Evolutionary conservation across 2,888 invertebrate species (phyloP), one percentile per base, ranked within the genome.

Genomic region (Phortica okadai): DNA sequence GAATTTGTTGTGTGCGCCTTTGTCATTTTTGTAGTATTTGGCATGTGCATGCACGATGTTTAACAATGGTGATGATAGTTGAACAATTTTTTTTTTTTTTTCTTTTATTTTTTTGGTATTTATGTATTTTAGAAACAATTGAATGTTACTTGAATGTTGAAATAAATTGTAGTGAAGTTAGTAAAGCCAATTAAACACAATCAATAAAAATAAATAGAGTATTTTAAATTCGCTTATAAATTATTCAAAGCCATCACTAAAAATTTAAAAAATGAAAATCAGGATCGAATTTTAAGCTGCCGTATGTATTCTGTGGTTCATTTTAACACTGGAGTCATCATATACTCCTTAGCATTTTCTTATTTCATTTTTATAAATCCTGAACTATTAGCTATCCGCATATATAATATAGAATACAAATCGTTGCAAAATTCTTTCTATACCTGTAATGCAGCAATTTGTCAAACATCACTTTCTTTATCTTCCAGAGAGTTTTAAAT

Each of bases 31-130:
- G 50, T 14, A 50, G 50, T 50, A 50, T 50, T 50, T 62, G 62
- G 25, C 62, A 62, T 62, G 16, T 62, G 62, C 21, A 62, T 6
- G 77, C 69, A 69, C 77, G 74, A 73, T 77, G 80, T 81, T 85
- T 85, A 25, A 62, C 21, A 21, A 62, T 62, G 62, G 25, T 21
- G 62, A 62, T 62, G 62, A 62, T 62, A 16, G 62, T 62, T 62
- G 62, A 8, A 50, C 14, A 14, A 8, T 50, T 50, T 50, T 8
- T 0, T 6, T 50, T 6, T 50, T 50, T 50, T 50, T 50, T 50
- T 50, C 14, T 45, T 45, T 45, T 45, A 21, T 21, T 21, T 21
- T 21, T 21, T 21, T 50, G 8, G 50, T 6, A 50, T 14, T 11
- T 33, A 50, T 11, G 14, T 50, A 2, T 50, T 50, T 50, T 50